Evolutionary conservation across 1,140 invertebrate species (phyloP), one percentile per base, ranked within the genome.

Genomic region (Ostrea edulis): DNA sequence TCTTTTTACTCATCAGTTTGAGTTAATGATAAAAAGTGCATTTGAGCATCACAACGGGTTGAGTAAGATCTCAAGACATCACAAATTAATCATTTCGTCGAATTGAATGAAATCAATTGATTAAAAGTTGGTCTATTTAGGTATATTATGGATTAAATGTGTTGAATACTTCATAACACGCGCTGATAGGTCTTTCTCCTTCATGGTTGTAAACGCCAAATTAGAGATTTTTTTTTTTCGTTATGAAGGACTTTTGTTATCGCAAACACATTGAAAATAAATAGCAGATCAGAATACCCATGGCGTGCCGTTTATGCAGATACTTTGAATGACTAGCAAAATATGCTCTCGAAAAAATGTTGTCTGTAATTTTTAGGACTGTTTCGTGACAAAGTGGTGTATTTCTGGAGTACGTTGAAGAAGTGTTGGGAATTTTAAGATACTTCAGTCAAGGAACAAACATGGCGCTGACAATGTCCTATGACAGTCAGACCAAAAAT

Each of bases 241-340:
- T 14, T 25, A 44, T 29, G 68, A 77, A 77, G 25, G 68, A 35
- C 29, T 35, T 77, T 77, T 25, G 25, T 77, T 44, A 77, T 77
- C 25, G 8, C 2, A 29, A 17, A 77, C 12, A 77, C 68, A 77
- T 29, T 29, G 68, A 77, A 25, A 77, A 77, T 77, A 77, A 77
- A 77, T 77, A 22, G 25, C 68, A 77, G 2, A 35, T 7, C 12
- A 77, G 22, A 35, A 14, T 35, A 77, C 68, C 68, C 12, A 0
- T 35, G 68, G 29, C 68, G 68, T 77, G 68, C 68, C 68, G 68
- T 77, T 77, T 35, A 14, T 77, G 68, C 68, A 77, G 68, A 77
- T 77, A 77, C 29, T 77, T 77, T 29, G 25, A 77, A 77, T 77
- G 68, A 77, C 68, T 77, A 25, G 68, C 68, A 77, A 77, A 77